Evolutionary conservation across 2,888 invertebrate genomes (phyloP).

Genomic region (Clepsis dumicolana): DNA sequence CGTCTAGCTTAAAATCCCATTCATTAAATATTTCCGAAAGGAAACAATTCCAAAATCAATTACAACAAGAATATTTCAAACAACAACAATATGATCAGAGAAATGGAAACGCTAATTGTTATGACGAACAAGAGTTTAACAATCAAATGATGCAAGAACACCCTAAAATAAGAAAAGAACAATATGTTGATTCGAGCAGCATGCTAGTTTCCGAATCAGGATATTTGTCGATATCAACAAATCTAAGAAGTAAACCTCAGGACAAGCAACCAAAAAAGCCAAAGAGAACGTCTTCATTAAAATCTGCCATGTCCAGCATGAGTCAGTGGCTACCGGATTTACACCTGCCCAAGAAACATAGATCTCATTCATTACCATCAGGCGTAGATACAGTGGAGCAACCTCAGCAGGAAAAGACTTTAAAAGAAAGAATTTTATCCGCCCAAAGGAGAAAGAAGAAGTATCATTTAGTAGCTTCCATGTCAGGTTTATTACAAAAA

Average conservation of each 20-base stretch:
- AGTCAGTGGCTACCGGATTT: conserved; percentile 93
- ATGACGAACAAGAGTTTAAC: conserved; percentile 70
- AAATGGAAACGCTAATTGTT: conserved; percentile 73
- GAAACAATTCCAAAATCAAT: conserved; percentile 84
- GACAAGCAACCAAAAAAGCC: conserved; percentile 89
- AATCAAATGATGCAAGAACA: conserved; percentile 67
- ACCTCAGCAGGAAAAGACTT: conserved; percentile 78
- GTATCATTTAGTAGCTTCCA: conserved; percentile 92
- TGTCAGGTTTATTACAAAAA: conserved; percentile 94
- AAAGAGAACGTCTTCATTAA: conserved; percentile 90
- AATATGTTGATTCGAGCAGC: conserved; percentile 75
- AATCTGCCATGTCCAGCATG: conserved; percentile 93
- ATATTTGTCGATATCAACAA: conserved; percentile 91
- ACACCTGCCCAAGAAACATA: conserved; percentile 91
- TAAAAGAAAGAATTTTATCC: conserved; percentile 79
- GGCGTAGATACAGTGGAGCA: conserved; percentile 87
- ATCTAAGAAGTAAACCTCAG: conserved; percentile 83
- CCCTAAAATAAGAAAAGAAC: conserved; percentile 73
- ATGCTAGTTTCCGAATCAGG: conserved; percentile 92
- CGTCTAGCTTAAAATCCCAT: conserved; percentile 85
- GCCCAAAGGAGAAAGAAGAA: conserved; percentile 90
- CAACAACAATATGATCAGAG: conserved; percentile 84
- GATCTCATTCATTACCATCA: conserved; percentile 93
- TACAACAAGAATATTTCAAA: conserved; percentile 84
- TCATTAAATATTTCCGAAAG: conserved; percentile 85